Conservation (phyloP, 2,888 invertebrate genomes). For the Metellina segmentata region DNA sequence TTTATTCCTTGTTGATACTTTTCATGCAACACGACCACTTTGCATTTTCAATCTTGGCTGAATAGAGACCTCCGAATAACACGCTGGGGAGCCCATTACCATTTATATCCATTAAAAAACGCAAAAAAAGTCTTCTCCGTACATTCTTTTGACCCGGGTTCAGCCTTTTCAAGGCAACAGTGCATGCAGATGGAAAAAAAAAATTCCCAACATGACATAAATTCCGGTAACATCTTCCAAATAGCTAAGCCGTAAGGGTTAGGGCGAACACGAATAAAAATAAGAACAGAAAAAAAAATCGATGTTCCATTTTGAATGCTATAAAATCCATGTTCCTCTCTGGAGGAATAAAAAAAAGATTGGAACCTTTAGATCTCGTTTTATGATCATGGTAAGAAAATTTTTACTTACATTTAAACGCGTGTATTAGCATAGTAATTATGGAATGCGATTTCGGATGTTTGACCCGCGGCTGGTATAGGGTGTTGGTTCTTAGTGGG, state of each 20-base stretch:
- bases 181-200: not conserved
- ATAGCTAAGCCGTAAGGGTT: constrained; percentile 53
- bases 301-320: constrained; percentile 54
- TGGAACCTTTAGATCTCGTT: constrained; percentile 28
- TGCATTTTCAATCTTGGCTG: constrained; percentile 32
- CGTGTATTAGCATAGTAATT: constrained; percentile 48
- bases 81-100: constrained; percentile 30
- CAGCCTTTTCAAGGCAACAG: constrained; percentile 29
- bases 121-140: not conserved
- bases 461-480: not conserved
- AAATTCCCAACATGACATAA: constrained; percentile 36
- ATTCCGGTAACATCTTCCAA: constrained; percentile 44
- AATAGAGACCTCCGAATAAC: constrained; percentile 15
- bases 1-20: not conserved
- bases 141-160: constrained; percentile 20
- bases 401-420: constrained; percentile 32
- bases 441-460: not conserved
- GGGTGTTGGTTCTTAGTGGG: not conserved
- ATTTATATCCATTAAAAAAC: constrained; percentile 49
- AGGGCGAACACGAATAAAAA: constrained; percentile 13
- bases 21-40: not conserved
- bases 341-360: constrained; percentile 14
- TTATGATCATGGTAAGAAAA: constrained; percentile 5
- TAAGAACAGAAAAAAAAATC: not conserved
- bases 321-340: constrained; percentile 32